Evolutionary conservation across 2,797 vertebrate species (phyloP), one percentile per base, ranked within the genome.

Genomic region (Kryptopterus vitreolus): DNA sequence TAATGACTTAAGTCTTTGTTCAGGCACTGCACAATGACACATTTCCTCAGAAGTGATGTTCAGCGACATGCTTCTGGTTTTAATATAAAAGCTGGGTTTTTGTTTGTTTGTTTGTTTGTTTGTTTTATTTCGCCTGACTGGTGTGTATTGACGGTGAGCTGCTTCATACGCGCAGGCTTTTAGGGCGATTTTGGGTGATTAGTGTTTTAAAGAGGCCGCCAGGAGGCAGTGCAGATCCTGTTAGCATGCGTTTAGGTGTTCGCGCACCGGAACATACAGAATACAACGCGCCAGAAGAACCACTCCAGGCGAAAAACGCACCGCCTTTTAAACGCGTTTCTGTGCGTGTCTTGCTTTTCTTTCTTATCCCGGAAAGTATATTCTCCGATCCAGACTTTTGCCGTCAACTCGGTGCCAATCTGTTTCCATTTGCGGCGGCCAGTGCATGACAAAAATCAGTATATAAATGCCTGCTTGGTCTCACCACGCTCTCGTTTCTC

Each of bases 361-460:
- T n/a, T n/a, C n/a, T n/a, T n/a, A n/a, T n/a, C n/a, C n/a, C n/a
- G n/a, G n/a, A n/a, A n/a, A n/a, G n/a, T n/a, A n/a, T n/a, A n/a
- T 50, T 78, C 33, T 81, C 87, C 86, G 76, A 80, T 83, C 81
- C 72, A 81, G 89, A 89, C 85, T 82, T 83, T 85, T 84, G 88
- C 87, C 88, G 70, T 76, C 75, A 31, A 80, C 81, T 85, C 86
- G 55, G 76, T 65, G 31, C 79, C 86, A 89, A 88, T 90, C 88
- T 90, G 87, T 90, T 90, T 90, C 79, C 80, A 68, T 31, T 86
- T 89, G 84, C 86, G 87, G 86, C 82, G 88, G 89, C 88, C 90
- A 86, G 89, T 92, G 91, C 93, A 94, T 93, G 92, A 92, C 79
- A 88, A 88, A 88, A 88, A 89, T 83, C 86, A 85, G 86, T 90